phyloP scores from a whole-genome alignment of 2,113 vertebrate species.

The Pygathrix nemaeus region DNA sequence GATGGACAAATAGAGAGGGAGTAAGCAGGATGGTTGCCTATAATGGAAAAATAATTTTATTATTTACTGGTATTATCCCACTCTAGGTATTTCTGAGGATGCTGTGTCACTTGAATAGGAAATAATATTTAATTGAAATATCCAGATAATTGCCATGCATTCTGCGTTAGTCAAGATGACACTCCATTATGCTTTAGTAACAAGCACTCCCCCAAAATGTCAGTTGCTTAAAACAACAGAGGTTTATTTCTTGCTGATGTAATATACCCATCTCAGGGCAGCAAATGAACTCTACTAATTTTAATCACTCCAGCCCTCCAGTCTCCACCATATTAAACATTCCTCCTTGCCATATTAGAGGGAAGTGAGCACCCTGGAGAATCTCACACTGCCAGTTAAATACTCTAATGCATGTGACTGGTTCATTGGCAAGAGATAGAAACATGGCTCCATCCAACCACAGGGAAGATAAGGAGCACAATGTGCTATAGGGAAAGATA shows the following conservation, averaged over 20 bases:
- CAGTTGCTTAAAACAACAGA: background rate
- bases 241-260: background rate
- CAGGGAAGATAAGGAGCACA: background rate
- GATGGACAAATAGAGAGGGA: background rate
- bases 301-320: background rate
- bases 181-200: background rate
- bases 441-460: background rate
- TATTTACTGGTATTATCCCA: background rate
- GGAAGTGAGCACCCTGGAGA: background rate
- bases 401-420: background rate
- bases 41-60: constrained; percentile 36
- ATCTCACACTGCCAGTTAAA: background rate
- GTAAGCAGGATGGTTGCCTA: background rate
- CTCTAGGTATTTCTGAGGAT: background rate
- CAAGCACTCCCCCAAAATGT: background rate
- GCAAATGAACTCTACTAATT: background rate
- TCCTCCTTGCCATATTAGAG: background rate
- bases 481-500: background rate
- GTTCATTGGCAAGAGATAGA: background rate
- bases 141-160: background rate
- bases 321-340: background rate
- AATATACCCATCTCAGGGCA: background rate
- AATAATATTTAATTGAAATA: constrained; percentile 9
- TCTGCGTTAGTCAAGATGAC: background rate
- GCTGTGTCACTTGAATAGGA: background rate